A percentile compares a stretch with the other conserved stretches of the same genome.
These are phyloP conservation scores for Lophotriccus pileatus DNA, from an alignment of 2,797 vertebrate species.

Conservation along the genomic window DNA sequence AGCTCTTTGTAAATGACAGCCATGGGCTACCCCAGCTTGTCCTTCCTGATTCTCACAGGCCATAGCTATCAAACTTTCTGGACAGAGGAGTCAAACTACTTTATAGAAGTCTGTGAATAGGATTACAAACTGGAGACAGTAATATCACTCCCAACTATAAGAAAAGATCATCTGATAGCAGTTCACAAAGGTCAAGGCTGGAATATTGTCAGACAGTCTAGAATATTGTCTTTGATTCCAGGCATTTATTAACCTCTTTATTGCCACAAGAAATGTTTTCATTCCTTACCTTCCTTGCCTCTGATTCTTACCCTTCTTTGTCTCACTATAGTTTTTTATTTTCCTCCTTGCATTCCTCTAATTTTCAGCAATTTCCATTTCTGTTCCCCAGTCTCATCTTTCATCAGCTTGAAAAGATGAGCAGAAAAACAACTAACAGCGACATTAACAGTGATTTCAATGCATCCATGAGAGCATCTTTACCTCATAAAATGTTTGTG, in stretches of 20 bases:
- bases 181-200: background rate
- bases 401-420: background rate
- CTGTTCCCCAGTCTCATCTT: background rate
- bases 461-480: background rate
- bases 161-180: background rate
- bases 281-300: background rate
- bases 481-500: background rate
- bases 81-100: background rate
- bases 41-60: background rate
- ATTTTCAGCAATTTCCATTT: background rate
- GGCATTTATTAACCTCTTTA: background rate
- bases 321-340: background rate
- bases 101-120: background rate
- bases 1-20: background rate
- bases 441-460: background rate
- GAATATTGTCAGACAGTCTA: background rate
- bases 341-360: background rate
- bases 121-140: background rate
- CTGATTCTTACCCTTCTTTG: background rate
- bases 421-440: background rate
- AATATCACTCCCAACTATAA: background rate
- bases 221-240: background rate
- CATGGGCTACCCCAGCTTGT: background rate
- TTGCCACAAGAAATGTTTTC: background rate
- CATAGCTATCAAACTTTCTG: background rate